Conservation (phyloP, 2,888 invertebrate species). For the Plusia festucae region DNA sequence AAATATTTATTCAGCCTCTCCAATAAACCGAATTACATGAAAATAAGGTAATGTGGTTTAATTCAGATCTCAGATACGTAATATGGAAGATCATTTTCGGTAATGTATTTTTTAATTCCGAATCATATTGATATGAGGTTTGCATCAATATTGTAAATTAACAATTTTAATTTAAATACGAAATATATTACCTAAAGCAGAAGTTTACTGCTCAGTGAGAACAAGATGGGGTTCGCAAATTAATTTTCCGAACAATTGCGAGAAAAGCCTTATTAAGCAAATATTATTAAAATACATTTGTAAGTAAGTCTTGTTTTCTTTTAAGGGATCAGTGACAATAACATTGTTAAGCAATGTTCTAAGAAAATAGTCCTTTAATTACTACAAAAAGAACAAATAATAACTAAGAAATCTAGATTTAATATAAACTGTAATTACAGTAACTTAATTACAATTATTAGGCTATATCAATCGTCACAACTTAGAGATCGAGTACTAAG, state of each 20-base stretch:
- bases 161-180: neutral
- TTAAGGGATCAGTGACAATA: neutral
- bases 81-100: conserved; percentile 1
- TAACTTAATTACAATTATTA: neutral
- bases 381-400: neutral
- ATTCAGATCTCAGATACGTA: conserved; percentile 5
- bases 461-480: conserved; percentile 1
- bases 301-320: neutral
- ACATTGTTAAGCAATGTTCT: no score
- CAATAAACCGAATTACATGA: conserved; percentile 31
- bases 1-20: conserved; percentile 61
- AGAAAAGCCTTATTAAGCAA: neutral
- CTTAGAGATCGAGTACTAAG: neutral
- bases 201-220: no score
- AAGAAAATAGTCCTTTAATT: no score
- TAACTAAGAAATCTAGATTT: neutral
- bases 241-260: neutral
- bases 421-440: neutral
- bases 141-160: neutral
- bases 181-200: neutral
- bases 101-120: conserved; percentile 11
- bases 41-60: conserved; percentile 15
- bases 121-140: conserved; percentile 5
- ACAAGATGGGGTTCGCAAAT: no score
- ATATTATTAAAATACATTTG: neutral